A percentile compares a stretch with the other conserved stretches of the same genome.
Evolutionary conservation across 1,140 invertebrate genomes (phyloP).

Genomic region (Araneus ventricosus): DNA sequence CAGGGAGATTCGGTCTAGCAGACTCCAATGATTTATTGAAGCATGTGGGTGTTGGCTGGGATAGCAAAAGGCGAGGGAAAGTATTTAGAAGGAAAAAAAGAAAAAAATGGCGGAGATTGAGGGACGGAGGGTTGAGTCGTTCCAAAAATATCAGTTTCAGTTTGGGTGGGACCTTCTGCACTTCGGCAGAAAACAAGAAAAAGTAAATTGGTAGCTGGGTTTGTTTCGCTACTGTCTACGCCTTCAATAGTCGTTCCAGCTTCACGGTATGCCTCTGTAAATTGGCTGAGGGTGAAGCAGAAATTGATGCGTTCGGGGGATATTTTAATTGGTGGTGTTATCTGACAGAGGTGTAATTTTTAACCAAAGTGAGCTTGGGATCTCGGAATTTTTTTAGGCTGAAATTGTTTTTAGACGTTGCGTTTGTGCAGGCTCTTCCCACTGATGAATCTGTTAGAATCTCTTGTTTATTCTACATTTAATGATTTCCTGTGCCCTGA

Average conservation of each 20-base stretch:
- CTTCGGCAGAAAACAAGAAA: neutral
- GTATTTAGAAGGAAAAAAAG: neutral
- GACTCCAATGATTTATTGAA: constrained; percentile 58
- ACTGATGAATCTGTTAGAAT: too few relatives aligned
- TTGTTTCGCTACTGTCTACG: constrained; percentile 66
- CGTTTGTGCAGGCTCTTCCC: too few relatives aligned
- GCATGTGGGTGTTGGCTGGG: constrained; percentile 66
- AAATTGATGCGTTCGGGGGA: neutral
- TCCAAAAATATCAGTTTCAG: constrained; percentile 29
- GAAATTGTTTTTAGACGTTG: too few relatives aligned
- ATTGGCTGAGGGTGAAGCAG: neutral
- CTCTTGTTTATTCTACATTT: too few relatives aligned
- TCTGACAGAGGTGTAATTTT: neutral
- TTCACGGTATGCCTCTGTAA: neutral
- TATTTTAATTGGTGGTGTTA: constrained; percentile 71
- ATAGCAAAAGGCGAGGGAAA: neutral
- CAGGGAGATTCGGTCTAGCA: constrained; percentile 11
- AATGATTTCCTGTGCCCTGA: too few relatives aligned
- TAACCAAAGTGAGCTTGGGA: neutral
- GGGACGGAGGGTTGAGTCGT: neutral
- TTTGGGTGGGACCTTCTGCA: constrained; percentile 3
- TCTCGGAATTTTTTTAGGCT: neutral
- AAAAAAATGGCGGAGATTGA: neutral
- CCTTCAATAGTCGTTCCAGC: constrained; percentile 24
- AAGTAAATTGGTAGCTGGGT: constrained; percentile 44